These are phyloP conservation scores for Apeira syringaria DNA, from an alignment of 2,888 invertebrate species.

Conservation along the genomic window DNA sequence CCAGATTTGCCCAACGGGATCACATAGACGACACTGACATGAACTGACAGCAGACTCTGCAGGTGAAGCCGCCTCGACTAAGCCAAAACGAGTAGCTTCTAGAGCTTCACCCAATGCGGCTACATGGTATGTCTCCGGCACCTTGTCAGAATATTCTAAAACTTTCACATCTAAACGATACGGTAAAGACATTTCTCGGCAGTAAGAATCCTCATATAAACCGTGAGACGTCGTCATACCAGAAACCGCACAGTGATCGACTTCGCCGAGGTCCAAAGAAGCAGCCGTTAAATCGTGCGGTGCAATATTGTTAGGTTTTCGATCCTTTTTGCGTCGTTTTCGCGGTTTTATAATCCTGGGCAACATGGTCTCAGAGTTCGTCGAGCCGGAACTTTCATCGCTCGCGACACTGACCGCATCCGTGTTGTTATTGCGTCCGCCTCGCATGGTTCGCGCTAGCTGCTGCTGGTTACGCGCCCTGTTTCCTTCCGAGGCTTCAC, in stretches of 20 bases:
- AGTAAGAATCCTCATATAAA: conserved; percentile 76
- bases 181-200: conserved; percentile 76
- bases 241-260: conserved; percentile 72
- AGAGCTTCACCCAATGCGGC: conserved; percentile 80
- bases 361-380: conserved; percentile 88
- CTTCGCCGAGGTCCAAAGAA: conserved; percentile 68
- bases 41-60: conserved; percentile 75
- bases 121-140: conserved; percentile 71
- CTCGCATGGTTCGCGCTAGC: conserved; percentile 65
- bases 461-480: conserved; percentile 71
- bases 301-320: conserved; percentile 86
- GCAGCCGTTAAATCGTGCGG: conserved; percentile 70
- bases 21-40: conserved; percentile 90
- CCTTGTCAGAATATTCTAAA: conserved; percentile 67
- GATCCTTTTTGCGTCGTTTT: conserved; percentile 94
- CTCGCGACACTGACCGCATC: conserved; percentile 89
- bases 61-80: conserved; percentile 72
- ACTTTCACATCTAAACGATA: conserved; percentile 75
- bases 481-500: conserved; percentile 65
- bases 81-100: conserved; percentile 73
- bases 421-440: conserved; percentile 80
- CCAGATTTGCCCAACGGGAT: conserved; percentile 90
- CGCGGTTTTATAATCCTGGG: conserved; percentile 95
- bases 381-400: conserved; percentile 89
- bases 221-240: conserved; percentile 58